Base-by-base conservation (phyloP, 2,113 vertebrate genomes). In the Nannobrachium achirus region DNA sequence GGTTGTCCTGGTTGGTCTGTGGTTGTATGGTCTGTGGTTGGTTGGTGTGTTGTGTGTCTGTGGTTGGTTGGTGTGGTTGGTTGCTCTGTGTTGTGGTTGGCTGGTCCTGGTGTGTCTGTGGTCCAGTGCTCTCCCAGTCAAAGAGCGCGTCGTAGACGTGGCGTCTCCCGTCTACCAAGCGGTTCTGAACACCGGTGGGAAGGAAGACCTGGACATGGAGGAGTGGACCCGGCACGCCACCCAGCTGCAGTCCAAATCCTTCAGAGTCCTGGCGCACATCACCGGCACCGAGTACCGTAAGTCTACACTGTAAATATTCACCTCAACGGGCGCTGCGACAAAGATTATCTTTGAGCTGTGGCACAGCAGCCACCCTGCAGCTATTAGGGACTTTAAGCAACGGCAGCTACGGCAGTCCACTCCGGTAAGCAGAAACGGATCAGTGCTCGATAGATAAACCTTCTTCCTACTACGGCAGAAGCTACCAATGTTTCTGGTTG, bases 121-220 rank as follows among this genome's bases (percentile, higher is more conserved):
- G 25, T 25, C 50, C 93, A 98, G 97, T 92, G 62, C 89, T 70
- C 89, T 95, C 61, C 94, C 93, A 48, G 61, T 95, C 90, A 96
- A 93, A 89, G 96, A 96, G 1, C 89, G 87, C 63, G 83, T 94
- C 0, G 85, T 97, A 80, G 95, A 97, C 91, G 95, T 95, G 75
- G 87, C 94, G 78, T 98, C 97, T 3, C 94, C 95, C 0, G 96
- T 99, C 73, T 99, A 97, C 77, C 97, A 97, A 93, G 97, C 97
- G 10, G 94, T 98, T 69, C 89, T 94, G 64, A 93, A 94, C 89
- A 93, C 82, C 44, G 92, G 94, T 73, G 93, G 84, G 75, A 93
- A 90, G 85, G 90, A 91, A 85, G 90, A 91, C 55, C 56, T 8
- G 10, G 95, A 94, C 44, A 77, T 88, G 0, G 90, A 89, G 0